Evolutionary conservation across 2,113 vertebrate genomes (phyloP).

Genomic region (Tetraodon nigroviridis): DNA sequence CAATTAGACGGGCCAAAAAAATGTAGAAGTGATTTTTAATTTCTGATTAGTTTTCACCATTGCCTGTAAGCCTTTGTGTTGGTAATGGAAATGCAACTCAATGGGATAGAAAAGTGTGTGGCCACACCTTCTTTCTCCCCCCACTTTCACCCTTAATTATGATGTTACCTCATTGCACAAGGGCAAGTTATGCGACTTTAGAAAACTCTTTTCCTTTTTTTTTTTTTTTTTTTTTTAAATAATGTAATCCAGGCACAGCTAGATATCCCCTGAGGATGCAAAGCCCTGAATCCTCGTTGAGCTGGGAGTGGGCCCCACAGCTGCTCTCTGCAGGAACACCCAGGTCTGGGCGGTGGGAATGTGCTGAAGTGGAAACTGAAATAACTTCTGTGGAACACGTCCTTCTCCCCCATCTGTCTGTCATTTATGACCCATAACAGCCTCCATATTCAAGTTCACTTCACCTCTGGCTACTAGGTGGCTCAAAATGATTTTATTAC

Average conservation of each 20-base stretch:
- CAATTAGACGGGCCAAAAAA: neutral
- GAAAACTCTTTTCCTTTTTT: slow-evolving; percentile 38
- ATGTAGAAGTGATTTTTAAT: too few species aligned
- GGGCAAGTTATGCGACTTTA: slow-evolving; percentile 18
- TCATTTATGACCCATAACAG: slow-evolving; percentile 15
- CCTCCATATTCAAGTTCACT: neutral
- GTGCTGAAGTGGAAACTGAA: slow-evolving; percentile 3
- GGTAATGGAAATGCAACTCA: slow-evolving; percentile 24
- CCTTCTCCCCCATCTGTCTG: neutral
- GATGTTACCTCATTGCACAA: slow-evolving; percentile 64
- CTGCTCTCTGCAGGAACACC: slow-evolving; percentile 35
- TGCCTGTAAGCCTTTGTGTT: neutral
- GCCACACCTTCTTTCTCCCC: slow-evolving; percentile 46
- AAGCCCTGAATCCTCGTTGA: slow-evolving; percentile 42
- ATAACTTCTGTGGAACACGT: neutral
- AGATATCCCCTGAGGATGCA: slow-evolving; percentile 34
- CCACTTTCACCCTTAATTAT: slow-evolving; percentile 41
- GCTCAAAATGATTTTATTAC: neutral
- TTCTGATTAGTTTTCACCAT: slow-evolving; percentile 13
- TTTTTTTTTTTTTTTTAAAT: slow-evolving; percentile 24
- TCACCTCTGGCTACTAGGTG: too few species aligned
- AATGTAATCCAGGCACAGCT: slow-evolving; percentile 53
- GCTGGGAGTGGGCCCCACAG: slow-evolving; percentile 53
- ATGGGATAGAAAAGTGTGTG: slow-evolving; percentile 31
- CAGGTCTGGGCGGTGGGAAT: slow-evolving; percentile 24